phyloP scores from a whole-genome alignment of 2,888 invertebrate genomes.

The Bruchidius siliquastri region DNA sequence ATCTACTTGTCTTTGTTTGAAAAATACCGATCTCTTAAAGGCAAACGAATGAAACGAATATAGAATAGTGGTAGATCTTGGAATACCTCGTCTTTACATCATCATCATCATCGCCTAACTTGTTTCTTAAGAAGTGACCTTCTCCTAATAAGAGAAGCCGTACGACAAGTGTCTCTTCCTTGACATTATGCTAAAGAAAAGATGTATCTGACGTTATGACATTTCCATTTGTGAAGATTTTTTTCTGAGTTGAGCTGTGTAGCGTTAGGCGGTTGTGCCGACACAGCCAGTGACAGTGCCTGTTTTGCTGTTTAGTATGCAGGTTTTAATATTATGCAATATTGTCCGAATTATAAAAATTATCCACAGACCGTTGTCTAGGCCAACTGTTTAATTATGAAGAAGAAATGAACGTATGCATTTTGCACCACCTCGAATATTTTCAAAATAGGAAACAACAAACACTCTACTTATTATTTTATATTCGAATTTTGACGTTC shows the following conservation, averaged over 20 bases:
- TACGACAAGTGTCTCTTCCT: slow-evolving; percentile 17
- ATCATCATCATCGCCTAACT: slow-evolving; percentile 9
- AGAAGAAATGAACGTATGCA: too few species aligned
- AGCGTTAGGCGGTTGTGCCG: too few species aligned
- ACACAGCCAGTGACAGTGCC: too few species aligned
- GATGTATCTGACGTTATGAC: not conserved
- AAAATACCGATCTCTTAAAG: not conserved
- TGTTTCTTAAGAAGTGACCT: slow-evolving; percentile 20
- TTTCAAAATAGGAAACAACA: too few species aligned
- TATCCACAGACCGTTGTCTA: too few species aligned
- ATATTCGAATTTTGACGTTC: too few species aligned
- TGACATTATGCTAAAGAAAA: slow-evolving; percentile 20
- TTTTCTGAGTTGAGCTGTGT: not conserved
- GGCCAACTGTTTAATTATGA: too few species aligned
- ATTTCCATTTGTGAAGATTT: not conserved
- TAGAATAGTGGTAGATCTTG: slow-evolving; percentile 20
- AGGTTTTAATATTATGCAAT: too few species aligned
- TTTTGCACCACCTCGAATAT: too few species aligned
- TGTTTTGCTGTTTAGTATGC: too few species aligned
- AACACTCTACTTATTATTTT: too few species aligned
- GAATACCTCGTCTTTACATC: slow-evolving; percentile 12
- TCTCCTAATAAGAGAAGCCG: slow-evolving; percentile 20
- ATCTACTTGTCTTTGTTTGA: not conserved
- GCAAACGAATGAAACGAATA: not conserved
- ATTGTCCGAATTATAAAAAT: too few species aligned